Conservation (phyloP, 2,888 invertebrate species). For the Polia nebulosa region DNA sequence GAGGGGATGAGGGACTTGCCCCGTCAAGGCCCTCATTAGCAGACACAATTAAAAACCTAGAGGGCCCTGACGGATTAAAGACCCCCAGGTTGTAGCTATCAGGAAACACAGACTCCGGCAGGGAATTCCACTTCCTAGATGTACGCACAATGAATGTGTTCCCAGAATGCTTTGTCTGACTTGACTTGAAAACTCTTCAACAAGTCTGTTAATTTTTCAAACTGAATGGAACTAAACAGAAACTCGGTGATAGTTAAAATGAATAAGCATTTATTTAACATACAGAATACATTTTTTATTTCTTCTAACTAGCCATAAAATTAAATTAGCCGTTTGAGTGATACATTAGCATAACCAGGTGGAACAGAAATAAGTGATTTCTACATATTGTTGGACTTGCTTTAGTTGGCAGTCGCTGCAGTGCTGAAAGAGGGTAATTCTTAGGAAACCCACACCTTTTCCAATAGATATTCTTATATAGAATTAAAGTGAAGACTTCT, state of each 20-base stretch:
- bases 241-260: neutral
- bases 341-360: neutral
- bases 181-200: neutral
- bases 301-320: neutral
- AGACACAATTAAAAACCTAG: no score
- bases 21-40: no score
- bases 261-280: constrained; percentile 13
- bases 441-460: neutral
- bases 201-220: neutral
- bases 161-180: no score
- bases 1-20: no score
- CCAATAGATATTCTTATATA: no score
- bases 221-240: neutral
- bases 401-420: neutral
- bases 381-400: neutral
- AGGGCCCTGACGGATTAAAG: no score
- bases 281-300: neutral
- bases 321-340: constrained; percentile 11
- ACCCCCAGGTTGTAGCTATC: no score
- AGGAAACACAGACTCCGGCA: no score
- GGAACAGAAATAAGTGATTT: neutral
- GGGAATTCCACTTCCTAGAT: no score
- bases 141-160: no score
- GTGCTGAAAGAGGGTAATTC: neutral
- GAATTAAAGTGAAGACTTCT: constrained; percentile 77